Evolutionary conservation across 2,797 vertebrate species (phyloP).

Genomic region (Oryzias sinensis): DNA sequence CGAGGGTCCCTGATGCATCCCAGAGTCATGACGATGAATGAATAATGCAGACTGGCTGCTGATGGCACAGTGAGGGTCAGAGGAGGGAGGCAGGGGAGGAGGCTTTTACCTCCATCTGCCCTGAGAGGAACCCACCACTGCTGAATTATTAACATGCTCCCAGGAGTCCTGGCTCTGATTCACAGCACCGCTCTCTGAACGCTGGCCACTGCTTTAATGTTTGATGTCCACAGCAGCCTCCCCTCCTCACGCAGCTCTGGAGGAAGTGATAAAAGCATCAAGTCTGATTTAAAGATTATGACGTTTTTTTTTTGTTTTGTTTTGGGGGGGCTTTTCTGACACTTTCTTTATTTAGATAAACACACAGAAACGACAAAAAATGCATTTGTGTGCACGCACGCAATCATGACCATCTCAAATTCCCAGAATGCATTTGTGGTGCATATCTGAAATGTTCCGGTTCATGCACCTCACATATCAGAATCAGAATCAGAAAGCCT

Average conservation of each 20-base stretch:
- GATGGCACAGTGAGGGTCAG: slow-evolving; percentile 53
- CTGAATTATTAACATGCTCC: slow-evolving; percentile 69
- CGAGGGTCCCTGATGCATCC: slow-evolving; percentile 32
- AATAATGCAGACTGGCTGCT: slow-evolving; percentile 50
- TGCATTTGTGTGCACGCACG: neutral
- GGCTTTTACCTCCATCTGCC: slow-evolving; percentile 48
- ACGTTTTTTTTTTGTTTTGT: no score
- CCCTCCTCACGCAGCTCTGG: neutral
- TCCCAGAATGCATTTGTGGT: no score
- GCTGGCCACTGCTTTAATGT: slow-evolving; percentile 22
- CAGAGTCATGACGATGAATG: slow-evolving; percentile 57
- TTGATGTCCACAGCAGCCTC: slow-evolving; percentile 27
- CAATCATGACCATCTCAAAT: no score
- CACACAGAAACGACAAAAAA: neutral
- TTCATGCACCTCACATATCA: no score
- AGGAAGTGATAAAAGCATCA: neutral
- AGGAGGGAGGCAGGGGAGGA: slow-evolving; percentile 25
- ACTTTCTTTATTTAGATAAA: neutral
- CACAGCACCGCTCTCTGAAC: slow-evolving; percentile 17
- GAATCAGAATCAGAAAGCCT: no score
- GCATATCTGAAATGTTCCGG: no score
- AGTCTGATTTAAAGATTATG: slow-evolving; percentile 1
- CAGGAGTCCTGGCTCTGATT: slow-evolving; percentile 24
- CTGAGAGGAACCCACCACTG: slow-evolving; percentile 47
- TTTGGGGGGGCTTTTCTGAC: neutral